A percentile compares a stretch with the other conserved stretches of the same genome.
These are phyloP conservation scores for Corydoras maculifer DNA, from an alignment of 2,113 vertebrate genomes.

Conservation along the genomic window DNA sequence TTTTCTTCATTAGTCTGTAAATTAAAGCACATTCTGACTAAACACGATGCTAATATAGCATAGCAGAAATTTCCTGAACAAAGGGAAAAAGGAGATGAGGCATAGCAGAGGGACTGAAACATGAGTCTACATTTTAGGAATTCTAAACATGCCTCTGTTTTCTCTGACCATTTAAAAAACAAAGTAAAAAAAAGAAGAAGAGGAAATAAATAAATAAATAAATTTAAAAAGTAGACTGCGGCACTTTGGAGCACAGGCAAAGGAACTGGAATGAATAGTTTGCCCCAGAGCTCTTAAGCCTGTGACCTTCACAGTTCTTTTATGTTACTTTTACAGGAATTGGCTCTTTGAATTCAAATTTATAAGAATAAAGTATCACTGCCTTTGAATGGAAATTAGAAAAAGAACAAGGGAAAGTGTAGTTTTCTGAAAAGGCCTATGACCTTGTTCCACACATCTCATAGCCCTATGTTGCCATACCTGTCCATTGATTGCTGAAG, in stretches of 20 bases:
- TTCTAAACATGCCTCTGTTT: constrained; percentile 35
- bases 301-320: constrained; percentile 47
- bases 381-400: constrained; percentile 40
- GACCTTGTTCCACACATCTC: constrained; percentile 31
- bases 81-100: constrained; percentile 27
- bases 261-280: constrained; percentile 45
- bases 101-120: constrained; percentile 20
- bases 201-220: constrained; percentile 29
- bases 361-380: constrained; percentile 39
- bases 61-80: constrained; percentile 48
- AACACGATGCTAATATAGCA: too few species aligned
- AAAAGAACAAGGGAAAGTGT: constrained; percentile 19
- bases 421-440: neutral
- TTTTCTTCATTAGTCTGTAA: constrained; percentile 67
- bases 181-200: constrained; percentile 4
- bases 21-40: constrained; percentile 31
- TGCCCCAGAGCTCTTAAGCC: constrained; percentile 45
- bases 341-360: constrained; percentile 42
- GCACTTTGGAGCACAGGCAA: constrained; percentile 41
- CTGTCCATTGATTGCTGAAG: too few species aligned
- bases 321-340: constrained; percentile 45
- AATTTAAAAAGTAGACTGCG: constrained; percentile 33
- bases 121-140: constrained; percentile 24
- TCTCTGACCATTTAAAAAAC: constrained; percentile 28
- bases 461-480: constrained; percentile 3